A percentile compares a stretch with the other conserved stretches of the same genome.
phyloP scores from a whole-genome alignment of 2,113 vertebrate species.

The Eonycteris spelaea region DNA sequence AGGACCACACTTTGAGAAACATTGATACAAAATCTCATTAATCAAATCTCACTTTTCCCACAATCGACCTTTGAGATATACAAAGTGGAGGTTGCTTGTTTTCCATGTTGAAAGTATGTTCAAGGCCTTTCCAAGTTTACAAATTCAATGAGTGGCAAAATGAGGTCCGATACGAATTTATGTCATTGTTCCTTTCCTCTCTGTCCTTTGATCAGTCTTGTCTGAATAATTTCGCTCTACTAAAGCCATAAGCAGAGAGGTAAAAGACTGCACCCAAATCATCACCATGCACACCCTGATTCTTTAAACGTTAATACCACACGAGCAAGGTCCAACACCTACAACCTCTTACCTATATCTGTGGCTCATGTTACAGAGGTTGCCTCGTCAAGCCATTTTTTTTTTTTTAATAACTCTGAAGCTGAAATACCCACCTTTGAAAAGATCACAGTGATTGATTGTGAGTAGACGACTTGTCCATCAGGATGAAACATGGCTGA shows the following conservation, averaged over 20 bases:
- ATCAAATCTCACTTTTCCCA: neutral
- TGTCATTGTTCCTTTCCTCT: neutral
- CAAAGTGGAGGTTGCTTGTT: neutral
- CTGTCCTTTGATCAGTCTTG: neutral
- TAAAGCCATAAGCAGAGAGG: neutral
- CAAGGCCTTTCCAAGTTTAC: neutral
- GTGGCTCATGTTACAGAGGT: neutral
- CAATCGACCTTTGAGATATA: neutral
- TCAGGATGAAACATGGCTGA: constrained; percentile 66
- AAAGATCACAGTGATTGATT: constrained; percentile 65
- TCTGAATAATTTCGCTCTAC: constrained; percentile 30
- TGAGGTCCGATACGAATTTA: neutral
- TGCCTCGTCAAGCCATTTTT: neutral
- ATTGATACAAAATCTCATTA: neutral
- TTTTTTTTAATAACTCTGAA: constrained; percentile 27
- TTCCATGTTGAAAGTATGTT: neutral
- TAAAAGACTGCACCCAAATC: neutral
- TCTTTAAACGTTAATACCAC: constrained; percentile 19
- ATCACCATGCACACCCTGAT: neutral
- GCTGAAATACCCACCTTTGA: constrained; percentile 41
- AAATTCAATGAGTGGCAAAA: neutral
- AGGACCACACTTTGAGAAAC: neutral
- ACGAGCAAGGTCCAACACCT: neutral
- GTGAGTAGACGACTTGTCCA: constrained; percentile 55
- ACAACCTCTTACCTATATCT: neutral